Evolutionary conservation across 1,140 invertebrate genomes (phyloP).

Genomic region (Muscidifurax raptorellus): DNA sequence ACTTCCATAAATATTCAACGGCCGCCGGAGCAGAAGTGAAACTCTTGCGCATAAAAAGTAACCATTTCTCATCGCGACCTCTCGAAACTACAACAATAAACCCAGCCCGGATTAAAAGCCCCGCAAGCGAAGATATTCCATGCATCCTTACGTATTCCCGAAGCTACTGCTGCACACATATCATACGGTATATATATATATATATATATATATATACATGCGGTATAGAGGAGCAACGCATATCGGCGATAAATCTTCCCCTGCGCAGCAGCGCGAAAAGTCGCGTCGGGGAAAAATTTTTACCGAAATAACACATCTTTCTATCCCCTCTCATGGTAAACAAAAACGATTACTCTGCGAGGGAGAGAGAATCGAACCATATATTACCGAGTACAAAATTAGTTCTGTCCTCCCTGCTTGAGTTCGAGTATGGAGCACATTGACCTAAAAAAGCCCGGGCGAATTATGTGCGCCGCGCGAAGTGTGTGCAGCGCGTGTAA

Average conservation of each 20-base stretch:
- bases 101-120: not conserved
- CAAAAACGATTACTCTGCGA: conserved; percentile 21
- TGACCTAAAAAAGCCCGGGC: conserved; percentile 42
- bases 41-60: conserved; percentile 19
- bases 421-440: conserved; percentile 17
- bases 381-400: conserved; percentile 31
- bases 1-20: conserved; percentile 1
- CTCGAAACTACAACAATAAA: not conserved
- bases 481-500: not conserved
- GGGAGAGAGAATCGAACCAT: conserved; percentile 22
- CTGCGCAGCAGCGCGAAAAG: not conserved
- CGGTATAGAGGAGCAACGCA: not conserved
- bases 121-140: not conserved
- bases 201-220: too few species aligned
- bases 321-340: not conserved
- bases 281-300: not conserved
- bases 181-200: too few species aligned
- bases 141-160: not conserved
- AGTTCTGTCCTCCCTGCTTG: conserved; percentile 29
- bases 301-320: not conserved
- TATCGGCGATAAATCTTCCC: conserved; percentile 2
- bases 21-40: not conserved
- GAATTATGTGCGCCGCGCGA: conserved; percentile 18
- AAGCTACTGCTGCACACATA: not conserved
- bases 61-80: not conserved